These are phyloP conservation scores for Hymenochirus boettgeri DNA, from an alignment of 2,113 vertebrate species.

Conservation along the genomic window DNA sequence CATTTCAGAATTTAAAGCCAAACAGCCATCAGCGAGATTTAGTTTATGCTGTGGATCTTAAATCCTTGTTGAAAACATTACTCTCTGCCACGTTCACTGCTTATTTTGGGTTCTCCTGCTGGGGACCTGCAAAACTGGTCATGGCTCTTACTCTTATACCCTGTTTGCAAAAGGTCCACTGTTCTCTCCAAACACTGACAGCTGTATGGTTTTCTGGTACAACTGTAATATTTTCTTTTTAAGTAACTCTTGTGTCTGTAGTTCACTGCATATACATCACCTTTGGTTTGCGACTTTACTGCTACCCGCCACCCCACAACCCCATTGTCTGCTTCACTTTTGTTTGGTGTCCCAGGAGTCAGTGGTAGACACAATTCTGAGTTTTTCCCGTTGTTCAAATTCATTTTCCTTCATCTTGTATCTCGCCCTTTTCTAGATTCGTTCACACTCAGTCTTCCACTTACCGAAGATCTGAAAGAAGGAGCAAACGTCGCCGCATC, in stretches of 20 bases:
- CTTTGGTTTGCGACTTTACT: too few relatives aligned
- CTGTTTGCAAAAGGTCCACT: too few relatives aligned
- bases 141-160: slow-evolving; percentile 11
- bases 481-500: slow-evolving; percentile 16
- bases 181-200: too few relatives aligned
- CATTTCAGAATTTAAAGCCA: neutral
- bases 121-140: slow-evolving; percentile 7
- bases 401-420: neutral
- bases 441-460: neutral
- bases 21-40: neutral
- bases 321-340: neutral
- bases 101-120: neutral
- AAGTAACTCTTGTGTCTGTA: neutral
- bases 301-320: too few relatives aligned
- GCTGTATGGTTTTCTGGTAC: neutral
- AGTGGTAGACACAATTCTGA: neutral
- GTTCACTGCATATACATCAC: neutral
- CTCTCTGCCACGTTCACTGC: neutral
- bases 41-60: neutral
- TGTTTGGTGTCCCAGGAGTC: neutral
- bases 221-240: neutral
- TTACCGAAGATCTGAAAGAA: neutral
- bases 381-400: neutral
- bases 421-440: neutral
- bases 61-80: neutral